Conservation (phyloP, 1,140 invertebrate species). For the Drosophila yakuba region DNA sequence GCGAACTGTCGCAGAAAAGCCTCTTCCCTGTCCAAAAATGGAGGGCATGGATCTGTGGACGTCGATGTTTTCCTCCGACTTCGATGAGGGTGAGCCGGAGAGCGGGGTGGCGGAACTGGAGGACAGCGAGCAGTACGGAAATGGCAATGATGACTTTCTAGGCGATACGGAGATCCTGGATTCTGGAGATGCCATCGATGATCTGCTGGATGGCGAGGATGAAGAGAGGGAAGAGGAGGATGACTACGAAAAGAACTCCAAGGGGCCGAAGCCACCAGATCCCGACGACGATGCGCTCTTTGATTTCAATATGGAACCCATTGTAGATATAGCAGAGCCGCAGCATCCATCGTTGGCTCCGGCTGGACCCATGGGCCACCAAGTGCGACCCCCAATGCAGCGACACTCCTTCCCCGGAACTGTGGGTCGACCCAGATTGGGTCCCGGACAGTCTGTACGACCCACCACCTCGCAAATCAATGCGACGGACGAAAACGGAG, state of each 20-base stretch:
- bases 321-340: conserved; percentile 49
- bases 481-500: conserved; percentile 65
- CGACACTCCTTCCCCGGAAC: conserved; percentile 30
- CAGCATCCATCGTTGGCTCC: conserved; percentile 19
- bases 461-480: conserved; percentile 74
- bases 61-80: conserved; percentile 78
- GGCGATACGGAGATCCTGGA: conserved; percentile 28
- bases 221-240: conserved; percentile 41
- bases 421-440: background rate
- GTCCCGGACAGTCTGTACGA: conserved; percentile 17
- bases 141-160: conserved; percentile 28
- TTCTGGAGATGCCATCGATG: conserved; percentile 31
- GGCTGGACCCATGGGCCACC: conserved; percentile 9
- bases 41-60: conserved; percentile 79
- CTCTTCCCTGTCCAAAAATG: conserved; percentile 50
- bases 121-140: conserved; percentile 39
- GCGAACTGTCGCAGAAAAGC: conserved; percentile 15
- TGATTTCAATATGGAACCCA: conserved; percentile 71
- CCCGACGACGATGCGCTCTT: conserved; percentile 78
- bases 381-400: conserved; percentile 30
- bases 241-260: conserved; percentile 5
- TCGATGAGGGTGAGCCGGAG: conserved; percentile 50
- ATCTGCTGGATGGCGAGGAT: conserved; percentile 33
- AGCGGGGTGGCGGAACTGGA: conserved; percentile 21
- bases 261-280: conserved; percentile 39